Evolutionary conservation across 2,888 invertebrate genomes (phyloP).

Genomic region (Chymomyza amoena): DNA sequence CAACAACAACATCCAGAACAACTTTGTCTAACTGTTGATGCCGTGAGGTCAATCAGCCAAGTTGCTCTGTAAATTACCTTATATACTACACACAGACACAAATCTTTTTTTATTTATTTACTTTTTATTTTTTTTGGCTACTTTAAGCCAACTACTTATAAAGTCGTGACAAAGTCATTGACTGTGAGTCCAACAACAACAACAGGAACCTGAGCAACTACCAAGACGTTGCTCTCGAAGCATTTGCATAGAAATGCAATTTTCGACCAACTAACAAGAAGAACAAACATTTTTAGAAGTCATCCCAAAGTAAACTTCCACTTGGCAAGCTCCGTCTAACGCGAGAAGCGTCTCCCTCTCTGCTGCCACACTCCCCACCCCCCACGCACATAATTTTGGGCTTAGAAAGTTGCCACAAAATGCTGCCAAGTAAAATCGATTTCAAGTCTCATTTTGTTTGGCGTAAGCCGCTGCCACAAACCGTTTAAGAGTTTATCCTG

Average conservation of each 20-base stretch:
- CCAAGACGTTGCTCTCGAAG: conserved; percentile 11
- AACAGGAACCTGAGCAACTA: background rate
- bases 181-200: conserved; percentile 33
- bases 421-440: conserved; percentile 51
- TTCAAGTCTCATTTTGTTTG: conserved; percentile 27
- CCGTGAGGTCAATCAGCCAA: conserved; percentile 1
- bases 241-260: conserved; percentile 73
- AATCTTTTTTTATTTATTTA: conserved; percentile 7
- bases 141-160: conserved; percentile 64
- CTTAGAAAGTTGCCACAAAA: conserved; percentile 62
- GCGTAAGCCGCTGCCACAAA: conserved; percentile 42
- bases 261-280: conserved; percentile 55
- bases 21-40: conserved; percentile 69
- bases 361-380: background rate
- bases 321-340: background rate
- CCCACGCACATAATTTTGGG: conserved; percentile 64
- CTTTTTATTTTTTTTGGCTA: conserved; percentile 31
- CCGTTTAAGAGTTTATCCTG: conserved; percentile 67
- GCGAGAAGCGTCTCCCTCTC: conserved; percentile 41
- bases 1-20: conserved; percentile 10
- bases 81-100: conserved; percentile 2
- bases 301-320: conserved; percentile 33
- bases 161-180: conserved; percentile 73
- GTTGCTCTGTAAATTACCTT: background rate
- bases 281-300: conserved; percentile 30